Conservation (phyloP, 2,888 invertebrate species). For the Tenthredo livida region DNA sequence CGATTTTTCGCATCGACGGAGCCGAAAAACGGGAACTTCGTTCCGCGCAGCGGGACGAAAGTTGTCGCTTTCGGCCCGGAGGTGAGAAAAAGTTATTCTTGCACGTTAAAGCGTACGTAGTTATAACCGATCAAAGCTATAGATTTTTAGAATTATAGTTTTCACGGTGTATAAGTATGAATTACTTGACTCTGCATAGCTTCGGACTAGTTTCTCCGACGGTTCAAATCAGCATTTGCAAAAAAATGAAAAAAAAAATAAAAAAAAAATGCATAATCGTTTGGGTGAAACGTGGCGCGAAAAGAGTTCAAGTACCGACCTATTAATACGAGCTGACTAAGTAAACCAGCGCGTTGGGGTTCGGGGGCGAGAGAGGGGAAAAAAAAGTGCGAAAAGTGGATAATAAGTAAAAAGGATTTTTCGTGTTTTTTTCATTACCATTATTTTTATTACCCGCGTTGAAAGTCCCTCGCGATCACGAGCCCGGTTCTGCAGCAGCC, state of each 20-base stretch:
- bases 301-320: background rate
- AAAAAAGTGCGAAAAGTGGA: slow-evolving; percentile 10
- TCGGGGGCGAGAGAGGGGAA: background rate
- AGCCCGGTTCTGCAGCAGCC: slow-evolving; percentile 15
- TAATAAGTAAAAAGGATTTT: slow-evolving; percentile 28
- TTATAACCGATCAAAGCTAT: background rate
- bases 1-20: too few species aligned
- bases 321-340: slow-evolving; percentile 6
- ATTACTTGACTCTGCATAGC: background rate
- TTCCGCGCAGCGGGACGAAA: too few species aligned
- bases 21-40: too few species aligned
- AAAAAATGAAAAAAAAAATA: background rate
- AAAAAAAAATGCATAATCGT: background rate
- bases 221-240: background rate
- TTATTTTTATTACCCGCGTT: slow-evolving; percentile 5
- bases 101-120: background rate
- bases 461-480: slow-evolving; percentile 22
- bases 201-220: background rate
- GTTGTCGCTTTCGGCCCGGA: too few species aligned
- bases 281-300: background rate
- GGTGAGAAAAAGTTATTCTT: background rate
- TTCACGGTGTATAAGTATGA: background rate
- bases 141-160: background rate
- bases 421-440: background rate
- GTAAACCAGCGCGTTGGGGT: background rate